These are phyloP conservation scores for Garrulus glandarius DNA, from an alignment of 2,797 vertebrate species.

Conservation along the genomic window DNA sequence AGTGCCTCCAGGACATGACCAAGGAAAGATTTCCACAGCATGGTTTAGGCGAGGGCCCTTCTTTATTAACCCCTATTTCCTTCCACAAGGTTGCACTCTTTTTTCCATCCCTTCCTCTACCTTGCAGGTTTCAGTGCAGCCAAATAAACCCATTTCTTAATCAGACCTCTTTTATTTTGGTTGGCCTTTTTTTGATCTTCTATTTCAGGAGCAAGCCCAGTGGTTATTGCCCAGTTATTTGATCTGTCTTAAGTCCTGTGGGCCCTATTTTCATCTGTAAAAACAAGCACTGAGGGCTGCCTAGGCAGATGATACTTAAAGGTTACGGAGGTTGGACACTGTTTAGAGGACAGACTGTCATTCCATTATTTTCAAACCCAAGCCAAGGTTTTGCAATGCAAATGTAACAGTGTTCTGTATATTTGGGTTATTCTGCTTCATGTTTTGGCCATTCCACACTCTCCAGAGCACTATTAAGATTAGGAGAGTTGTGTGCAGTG, in stretches of 20 bases:
- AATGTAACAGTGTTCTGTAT: slow-evolving; percentile 13
- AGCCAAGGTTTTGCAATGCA: slow-evolving; percentile 29
- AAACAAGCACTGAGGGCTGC: not conserved
- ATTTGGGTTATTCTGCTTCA: slow-evolving; percentile 44
- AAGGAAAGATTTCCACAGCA: not conserved
- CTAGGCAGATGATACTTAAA: slow-evolving; percentile 17
- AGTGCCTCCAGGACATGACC: not conserved
- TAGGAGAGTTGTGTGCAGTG: slow-evolving; percentile 9
- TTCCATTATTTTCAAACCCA: slow-evolving; percentile 21
- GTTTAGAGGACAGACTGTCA: not conserved
- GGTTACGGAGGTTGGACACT: slow-evolving; percentile 2
- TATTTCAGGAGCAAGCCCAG: not conserved
- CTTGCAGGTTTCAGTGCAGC: not conserved
- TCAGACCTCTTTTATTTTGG: not conserved
- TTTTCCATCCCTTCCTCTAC: not conserved
- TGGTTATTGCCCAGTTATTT: not conserved
- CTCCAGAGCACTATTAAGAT: slow-evolving; percentile 37
- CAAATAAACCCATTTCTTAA: not conserved
- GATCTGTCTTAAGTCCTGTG: not conserved
- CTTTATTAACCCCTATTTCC: not conserved
- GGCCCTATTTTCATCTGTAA: not conserved
- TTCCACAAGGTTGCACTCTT: rapidly evolving
- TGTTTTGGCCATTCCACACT: slow-evolving; percentile 26
- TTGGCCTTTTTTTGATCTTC: not conserved
- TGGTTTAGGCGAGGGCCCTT: not conserved